Conservation (phyloP, 2,888 invertebrate genomes). For the Camptogramma bilineatum region DNA sequence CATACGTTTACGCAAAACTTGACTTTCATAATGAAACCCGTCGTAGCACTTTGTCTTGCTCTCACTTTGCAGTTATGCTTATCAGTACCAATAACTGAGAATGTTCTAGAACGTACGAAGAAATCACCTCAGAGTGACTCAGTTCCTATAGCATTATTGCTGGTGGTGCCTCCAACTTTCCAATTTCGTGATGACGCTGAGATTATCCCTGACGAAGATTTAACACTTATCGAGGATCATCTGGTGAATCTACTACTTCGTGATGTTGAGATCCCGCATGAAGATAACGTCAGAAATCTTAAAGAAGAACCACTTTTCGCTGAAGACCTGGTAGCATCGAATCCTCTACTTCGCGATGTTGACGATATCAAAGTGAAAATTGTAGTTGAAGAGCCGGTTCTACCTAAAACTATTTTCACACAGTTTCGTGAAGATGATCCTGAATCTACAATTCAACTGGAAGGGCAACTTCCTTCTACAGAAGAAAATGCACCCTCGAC, state of each 20-base stretch:
- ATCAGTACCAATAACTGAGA: constrained; percentile 18
- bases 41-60: constrained; percentile 30
- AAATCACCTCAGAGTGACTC: constrained; percentile 18
- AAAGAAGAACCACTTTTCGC: constrained; percentile 1
- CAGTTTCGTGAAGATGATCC: constrained; percentile 5
- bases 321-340: constrained; percentile 15
- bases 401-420: not conserved
- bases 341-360: constrained; percentile 13
- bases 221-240: constrained; percentile 20
- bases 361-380: constrained; percentile 2
- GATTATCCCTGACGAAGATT: constrained; percentile 9
- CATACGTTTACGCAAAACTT: constrained; percentile 10
- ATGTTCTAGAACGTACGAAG: constrained; percentile 13
- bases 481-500: not conserved
- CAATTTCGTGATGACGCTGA: constrained; percentile 26
- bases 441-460: not conserved
- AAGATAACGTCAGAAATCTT: not conserved
- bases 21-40: constrained; percentile 36
- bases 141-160: constrained; percentile 30
- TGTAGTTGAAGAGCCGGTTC: constrained; percentile 5
- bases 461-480: constrained; percentile 1
- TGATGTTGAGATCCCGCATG: constrained; percentile 8
- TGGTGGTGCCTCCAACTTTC: constrained; percentile 23
- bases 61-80: constrained; percentile 19
- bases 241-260: constrained; percentile 16